Conservation (phyloP, 1,140 invertebrate genomes). For the Reticulitermes speratus region DNA sequence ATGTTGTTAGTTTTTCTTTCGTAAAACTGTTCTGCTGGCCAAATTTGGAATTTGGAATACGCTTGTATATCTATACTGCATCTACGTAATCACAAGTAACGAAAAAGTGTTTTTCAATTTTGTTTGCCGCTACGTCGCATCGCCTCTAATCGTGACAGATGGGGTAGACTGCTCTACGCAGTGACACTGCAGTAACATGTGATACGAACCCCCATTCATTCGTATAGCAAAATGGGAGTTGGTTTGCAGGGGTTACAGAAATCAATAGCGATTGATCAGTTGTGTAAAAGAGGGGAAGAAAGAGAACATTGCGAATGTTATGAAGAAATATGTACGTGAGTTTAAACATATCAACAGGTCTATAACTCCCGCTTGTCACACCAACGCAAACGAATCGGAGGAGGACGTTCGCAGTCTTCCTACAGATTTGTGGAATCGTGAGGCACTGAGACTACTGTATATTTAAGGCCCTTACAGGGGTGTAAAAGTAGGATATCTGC, state of each 20-base stretch:
- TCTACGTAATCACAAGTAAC: background rate
- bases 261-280: background rate
- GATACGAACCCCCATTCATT: background rate
- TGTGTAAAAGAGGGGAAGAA: background rate
- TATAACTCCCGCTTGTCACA: background rate
- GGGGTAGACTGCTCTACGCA: background rate
- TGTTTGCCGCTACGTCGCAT: background rate
- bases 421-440: background rate
- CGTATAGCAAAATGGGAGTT: too few species aligned
- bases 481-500: too few species aligned
- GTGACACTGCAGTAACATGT: background rate
- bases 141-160: background rate
- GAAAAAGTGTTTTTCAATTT: background rate
- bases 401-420: background rate
- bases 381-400: background rate
- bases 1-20: too few species aligned
- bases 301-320: background rate
- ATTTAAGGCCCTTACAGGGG: too few species aligned
- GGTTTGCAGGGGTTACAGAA: background rate
- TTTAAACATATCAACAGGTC: background rate
- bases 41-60: too few species aligned
- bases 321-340: background rate
- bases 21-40: too few species aligned
- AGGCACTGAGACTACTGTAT: background rate
- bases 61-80: background rate